A percentile compares a stretch with the other conserved stretches of the same genome.
Evolutionary conservation across 2,113 vertebrate species (phyloP).

Genomic region (Asarcornis scutulata): DNA sequence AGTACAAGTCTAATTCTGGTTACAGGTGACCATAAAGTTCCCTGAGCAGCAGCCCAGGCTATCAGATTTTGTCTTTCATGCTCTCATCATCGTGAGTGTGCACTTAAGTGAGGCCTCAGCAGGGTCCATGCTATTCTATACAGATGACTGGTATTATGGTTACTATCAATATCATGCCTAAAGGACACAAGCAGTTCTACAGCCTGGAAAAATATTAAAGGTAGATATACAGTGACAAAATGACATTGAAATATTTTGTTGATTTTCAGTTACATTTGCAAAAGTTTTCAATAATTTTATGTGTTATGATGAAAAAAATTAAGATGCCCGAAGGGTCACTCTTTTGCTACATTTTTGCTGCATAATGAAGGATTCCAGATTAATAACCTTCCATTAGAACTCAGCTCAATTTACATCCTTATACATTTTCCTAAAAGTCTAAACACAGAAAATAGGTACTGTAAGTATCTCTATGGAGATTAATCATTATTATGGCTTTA

Average conservation of each 20-base stretch:
- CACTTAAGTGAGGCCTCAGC: not conserved
- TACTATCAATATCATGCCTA: not conserved
- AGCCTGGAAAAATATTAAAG: not conserved
- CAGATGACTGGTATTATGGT: fast-evolving
- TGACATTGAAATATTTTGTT: not conserved
- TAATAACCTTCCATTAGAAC: not conserved
- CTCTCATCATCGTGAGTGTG: not conserved
- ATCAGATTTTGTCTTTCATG: too few relatives aligned
- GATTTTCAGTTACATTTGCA: not conserved
- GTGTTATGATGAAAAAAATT: not conserved
- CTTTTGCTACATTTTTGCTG: not conserved
- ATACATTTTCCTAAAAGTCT: not conserved
- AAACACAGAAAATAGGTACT: not conserved
- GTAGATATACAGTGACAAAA: not conserved
- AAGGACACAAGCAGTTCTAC: not conserved
- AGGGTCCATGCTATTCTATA: fast-evolving
- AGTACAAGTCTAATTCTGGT: not conserved
- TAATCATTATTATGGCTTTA: conserved; percentile 46
- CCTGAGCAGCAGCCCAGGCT: not conserved
- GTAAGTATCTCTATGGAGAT: conserved; percentile 20
- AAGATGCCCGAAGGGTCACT: not conserved
- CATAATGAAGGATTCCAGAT: not conserved
- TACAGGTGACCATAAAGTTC: not conserved
- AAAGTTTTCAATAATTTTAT: not conserved
- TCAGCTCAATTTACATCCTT: not conserved